Evolutionary conservation across 2,797 vertebrate species (phyloP).

Genomic region (Distichodus sexfasciatus): DNA sequence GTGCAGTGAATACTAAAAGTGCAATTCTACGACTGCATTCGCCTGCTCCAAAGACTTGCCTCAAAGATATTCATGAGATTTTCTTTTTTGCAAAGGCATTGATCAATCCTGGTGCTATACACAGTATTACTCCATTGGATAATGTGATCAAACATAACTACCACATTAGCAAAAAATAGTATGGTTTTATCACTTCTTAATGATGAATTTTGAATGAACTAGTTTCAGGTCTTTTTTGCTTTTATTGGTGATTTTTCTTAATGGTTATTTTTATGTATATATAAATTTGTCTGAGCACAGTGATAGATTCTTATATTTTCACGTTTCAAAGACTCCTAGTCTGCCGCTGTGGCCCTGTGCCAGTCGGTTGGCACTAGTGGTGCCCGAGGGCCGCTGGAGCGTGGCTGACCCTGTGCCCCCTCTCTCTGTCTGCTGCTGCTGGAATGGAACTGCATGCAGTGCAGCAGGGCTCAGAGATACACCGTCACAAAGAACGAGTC

Average conservation of each 20-base stretch:
- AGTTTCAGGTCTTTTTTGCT: too few relatives aligned
- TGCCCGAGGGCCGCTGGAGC: background rate
- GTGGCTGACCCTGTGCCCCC: background rate
- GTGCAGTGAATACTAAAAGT: background rate
- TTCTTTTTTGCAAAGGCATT: background rate
- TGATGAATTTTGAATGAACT: too few relatives aligned
- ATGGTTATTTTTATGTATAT: too few relatives aligned
- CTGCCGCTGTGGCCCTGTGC: background rate
- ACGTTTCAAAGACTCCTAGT: background rate
- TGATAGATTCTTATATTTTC: too few relatives aligned
- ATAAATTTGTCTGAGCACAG: too few relatives aligned
- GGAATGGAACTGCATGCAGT: conserved; percentile 1
- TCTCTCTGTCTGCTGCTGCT: background rate
- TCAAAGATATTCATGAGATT: background rate
- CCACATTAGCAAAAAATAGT: too few relatives aligned
- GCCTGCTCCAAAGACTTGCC: background rate
- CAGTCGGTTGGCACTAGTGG: background rate
- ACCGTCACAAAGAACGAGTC: background rate
- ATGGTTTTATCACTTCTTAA: too few relatives aligned
- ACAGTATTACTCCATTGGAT: background rate
- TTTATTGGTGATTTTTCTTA: background rate
- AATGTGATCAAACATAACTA: too few relatives aligned
- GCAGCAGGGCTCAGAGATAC: background rate
- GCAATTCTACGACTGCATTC: background rate
- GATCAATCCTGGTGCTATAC: background rate